These are phyloP conservation scores for Cirrhinus molitorella DNA, from an alignment of 2,797 vertebrate species.

Conservation along the genomic window DNA sequence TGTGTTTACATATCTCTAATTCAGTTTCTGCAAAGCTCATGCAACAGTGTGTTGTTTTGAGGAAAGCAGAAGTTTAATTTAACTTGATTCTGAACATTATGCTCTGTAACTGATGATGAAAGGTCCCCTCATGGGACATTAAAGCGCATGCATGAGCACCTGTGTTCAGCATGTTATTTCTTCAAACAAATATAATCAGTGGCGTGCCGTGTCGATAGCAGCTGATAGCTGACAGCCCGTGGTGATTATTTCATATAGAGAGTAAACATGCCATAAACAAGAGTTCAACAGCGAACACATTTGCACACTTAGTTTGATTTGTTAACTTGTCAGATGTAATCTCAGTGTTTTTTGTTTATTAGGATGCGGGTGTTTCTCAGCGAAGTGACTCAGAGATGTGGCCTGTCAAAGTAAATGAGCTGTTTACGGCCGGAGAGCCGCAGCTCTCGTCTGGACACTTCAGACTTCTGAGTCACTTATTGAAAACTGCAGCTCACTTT, in stretches of 20 bases:
- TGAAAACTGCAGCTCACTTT: background rate
- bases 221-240: background rate
- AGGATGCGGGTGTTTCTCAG: slow-evolving; percentile 62
- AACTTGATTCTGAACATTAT: background rate
- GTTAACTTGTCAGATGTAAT: background rate
- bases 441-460: slow-evolving; percentile 36
- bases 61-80: background rate
- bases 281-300: slow-evolving; percentile 21
- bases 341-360: slow-evolving; percentile 57
- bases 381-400: slow-evolving; percentile 52
- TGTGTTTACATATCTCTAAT: background rate
- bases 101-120: background rate
- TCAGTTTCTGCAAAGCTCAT: background rate
- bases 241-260: background rate
- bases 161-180: background rate
- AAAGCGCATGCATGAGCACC: background rate
- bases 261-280: background rate
- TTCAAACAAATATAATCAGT: background rate
- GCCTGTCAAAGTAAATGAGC: slow-evolving; percentile 54
- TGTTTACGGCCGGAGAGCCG: slow-evolving; percentile 41
- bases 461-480: background rate
- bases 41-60: background rate
- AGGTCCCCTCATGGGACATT: background rate
- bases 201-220: background rate
- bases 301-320: slow-evolving; percentile 20